Base-by-base conservation (phyloP, 2,888 invertebrate species). In the Chymomyza amoena region DNA sequence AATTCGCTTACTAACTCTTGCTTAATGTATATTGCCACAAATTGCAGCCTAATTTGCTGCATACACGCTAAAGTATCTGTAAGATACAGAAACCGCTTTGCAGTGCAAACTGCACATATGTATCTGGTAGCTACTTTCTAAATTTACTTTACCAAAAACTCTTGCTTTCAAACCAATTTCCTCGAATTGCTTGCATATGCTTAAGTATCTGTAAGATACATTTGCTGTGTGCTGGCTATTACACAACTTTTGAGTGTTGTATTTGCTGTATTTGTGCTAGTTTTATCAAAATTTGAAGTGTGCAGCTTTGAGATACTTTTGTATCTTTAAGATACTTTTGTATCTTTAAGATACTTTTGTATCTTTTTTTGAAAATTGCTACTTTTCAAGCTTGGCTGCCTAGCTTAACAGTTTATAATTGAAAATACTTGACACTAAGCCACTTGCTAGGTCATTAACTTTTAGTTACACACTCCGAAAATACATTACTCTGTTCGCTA, bases 331-430 rank as follows among this genome's bases (percentile, higher is more conserved):
- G 51, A 45, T 62, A 45, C n/a, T 52, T 57, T 70, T 28, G 50
- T 61, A 60, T 69, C 64, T 75, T 54, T 20, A 39, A 68, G 80
- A 72, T 72, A 66, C 64, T 68, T 62, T 36, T 5, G 16, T 51
- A 51, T 51, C 51, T 51, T 5, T 56, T 61, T 45, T 45, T 45
- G 39, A 13, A 45, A 45, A 45, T 45, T 13, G 39, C 13, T 13
- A 13, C 13, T 45, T 45, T 45, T 45, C 13, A 45, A 45, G 39
- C 39, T 45, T 45, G 13, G 39, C 13, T 45, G 39, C 39, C 13
- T 45, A 13, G 6, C 39, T 13, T 45, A 13, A 4, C 13, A 45
- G 39, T 3, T 45, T 3, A 13, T 45, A 45, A 45, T 45, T 45
- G 39, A 45, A 45, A 45, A 45, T 45, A 13, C 39, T 45, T 45